Evolutionary conservation across 2,113 vertebrate genomes (phyloP).

Genomic region (Meles meles): DNA sequence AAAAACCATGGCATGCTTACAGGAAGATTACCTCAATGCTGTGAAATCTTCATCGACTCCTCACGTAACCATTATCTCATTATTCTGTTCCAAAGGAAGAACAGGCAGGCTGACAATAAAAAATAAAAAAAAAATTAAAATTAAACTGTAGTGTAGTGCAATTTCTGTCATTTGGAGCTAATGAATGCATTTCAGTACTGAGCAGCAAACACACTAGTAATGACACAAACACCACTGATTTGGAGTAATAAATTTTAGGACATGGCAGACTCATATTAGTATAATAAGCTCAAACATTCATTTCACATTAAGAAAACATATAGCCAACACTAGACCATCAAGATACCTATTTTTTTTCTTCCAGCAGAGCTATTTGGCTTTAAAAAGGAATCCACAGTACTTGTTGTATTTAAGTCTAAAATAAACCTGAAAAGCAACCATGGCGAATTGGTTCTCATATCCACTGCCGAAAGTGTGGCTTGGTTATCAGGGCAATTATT

Average conservation of each 20-base stretch:
- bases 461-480: neutral
- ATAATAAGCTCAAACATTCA: constrained; percentile 76
- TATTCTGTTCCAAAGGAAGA: constrained; percentile 74
- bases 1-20: neutral
- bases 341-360: constrained; percentile 57
- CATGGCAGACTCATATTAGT: constrained; percentile 68
- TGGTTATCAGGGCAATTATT: neutral
- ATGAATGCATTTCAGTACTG: constrained; percentile 79
- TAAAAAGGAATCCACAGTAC: constrained; percentile 36
- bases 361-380: constrained; percentile 27
- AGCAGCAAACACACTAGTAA: constrained; percentile 76
- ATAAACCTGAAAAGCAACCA: constrained; percentile 49
- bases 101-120: constrained; percentile 72
- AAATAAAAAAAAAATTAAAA: constrained; percentile 64
- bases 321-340: constrained; percentile 34
- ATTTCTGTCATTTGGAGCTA: constrained; percentile 80
- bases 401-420: constrained; percentile 50
- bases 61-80: constrained; percentile 73
- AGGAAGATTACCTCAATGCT: neutral
- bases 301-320: constrained; percentile 77
- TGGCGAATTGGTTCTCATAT: neutral
- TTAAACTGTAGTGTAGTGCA: constrained; percentile 67
- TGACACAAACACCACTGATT: constrained; percentile 77
- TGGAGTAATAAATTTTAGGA: constrained; percentile 79
- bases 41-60: constrained; percentile 68